A percentile compares a stretch with the other conserved stretches of the same genome.
phyloP scores from a whole-genome alignment of 2,888 invertebrate genomes.

The Drosophila villosipedis region DNA sequence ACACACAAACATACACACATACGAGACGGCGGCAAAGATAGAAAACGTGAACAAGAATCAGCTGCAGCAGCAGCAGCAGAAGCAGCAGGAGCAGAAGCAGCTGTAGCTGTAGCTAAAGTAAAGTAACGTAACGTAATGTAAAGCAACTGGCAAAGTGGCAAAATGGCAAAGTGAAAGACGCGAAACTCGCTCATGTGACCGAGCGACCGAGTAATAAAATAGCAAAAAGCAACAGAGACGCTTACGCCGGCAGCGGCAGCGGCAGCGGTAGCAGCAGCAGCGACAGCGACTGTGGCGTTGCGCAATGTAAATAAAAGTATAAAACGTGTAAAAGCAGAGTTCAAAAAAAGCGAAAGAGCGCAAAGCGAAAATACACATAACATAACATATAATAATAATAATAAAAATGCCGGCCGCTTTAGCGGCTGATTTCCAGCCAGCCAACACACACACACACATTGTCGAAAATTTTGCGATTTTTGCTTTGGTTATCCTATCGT shows the following conservation, averaged over 20 bases:
- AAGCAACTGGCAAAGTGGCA: constrained; percentile 43
- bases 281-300: constrained; percentile 30
- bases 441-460: constrained; percentile 25
- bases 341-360: constrained; percentile 57
- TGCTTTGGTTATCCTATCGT: constrained; percentile 68
- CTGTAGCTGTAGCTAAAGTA: constrained; percentile 28
- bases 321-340: constrained; percentile 60
- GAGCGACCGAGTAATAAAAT: constrained; percentile 80
- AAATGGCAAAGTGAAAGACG: constrained; percentile 56
- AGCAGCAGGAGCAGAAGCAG: neutral
- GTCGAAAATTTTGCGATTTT: constrained; percentile 55
- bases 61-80: constrained; percentile 13
- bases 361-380: constrained; percentile 70
- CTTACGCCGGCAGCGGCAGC: neutral
- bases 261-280: neutral
- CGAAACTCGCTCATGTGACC: constrained; percentile 75
- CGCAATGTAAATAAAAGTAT: constrained; percentile 73
- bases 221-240: constrained; percentile 56
- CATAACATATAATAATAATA: constrained; percentile 72
- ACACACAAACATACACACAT: constrained; percentile 9
- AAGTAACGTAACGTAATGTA: constrained; percentile 45
- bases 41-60: constrained; percentile 38
- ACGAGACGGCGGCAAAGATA: constrained; percentile 32
- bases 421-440: constrained; percentile 72
- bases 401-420: constrained; percentile 77